Evolutionary conservation across 2,113 vertebrate genomes (phyloP).

Genomic region (Falco punctatus): DNA sequence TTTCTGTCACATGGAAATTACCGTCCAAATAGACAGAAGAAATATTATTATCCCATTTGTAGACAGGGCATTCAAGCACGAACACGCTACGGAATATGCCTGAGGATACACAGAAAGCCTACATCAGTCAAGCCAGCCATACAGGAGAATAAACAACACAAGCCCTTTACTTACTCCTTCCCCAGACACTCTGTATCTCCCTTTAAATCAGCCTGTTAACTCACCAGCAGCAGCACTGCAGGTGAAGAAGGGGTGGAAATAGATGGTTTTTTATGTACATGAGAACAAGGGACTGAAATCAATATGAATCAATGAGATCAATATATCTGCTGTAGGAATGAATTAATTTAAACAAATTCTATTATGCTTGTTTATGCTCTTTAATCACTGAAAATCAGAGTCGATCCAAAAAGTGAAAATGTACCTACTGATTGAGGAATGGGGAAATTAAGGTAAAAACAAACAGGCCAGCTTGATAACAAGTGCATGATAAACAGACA

Average conservation of each 20-base stretch:
- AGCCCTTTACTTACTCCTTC: neutral
- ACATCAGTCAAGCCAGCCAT: slow-evolving; percentile 15
- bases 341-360: neutral
- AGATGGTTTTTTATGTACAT: neutral
- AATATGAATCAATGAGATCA: neutral
- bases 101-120: neutral
- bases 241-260: neutral
- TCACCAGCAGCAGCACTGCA: neutral
- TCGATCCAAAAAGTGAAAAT: neutral
- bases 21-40: neutral
- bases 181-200: neutral
- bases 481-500: slow-evolving; percentile 46
- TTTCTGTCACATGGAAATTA: slow-evolving; percentile 6
- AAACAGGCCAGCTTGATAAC: slow-evolving; percentile 30
- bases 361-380: neutral
- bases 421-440: neutral
- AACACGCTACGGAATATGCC: slow-evolving; percentile 18
- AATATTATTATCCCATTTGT: neutral
- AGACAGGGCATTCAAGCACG: slow-evolving; percentile 32
- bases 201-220: neutral
- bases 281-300: neutral
- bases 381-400: neutral
- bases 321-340: neutral
- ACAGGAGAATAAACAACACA: neutral
- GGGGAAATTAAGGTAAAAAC: slow-evolving; percentile 29